Conservation (phyloP, 2,888 invertebrate species). For the Leucophenga maculata region DNA sequence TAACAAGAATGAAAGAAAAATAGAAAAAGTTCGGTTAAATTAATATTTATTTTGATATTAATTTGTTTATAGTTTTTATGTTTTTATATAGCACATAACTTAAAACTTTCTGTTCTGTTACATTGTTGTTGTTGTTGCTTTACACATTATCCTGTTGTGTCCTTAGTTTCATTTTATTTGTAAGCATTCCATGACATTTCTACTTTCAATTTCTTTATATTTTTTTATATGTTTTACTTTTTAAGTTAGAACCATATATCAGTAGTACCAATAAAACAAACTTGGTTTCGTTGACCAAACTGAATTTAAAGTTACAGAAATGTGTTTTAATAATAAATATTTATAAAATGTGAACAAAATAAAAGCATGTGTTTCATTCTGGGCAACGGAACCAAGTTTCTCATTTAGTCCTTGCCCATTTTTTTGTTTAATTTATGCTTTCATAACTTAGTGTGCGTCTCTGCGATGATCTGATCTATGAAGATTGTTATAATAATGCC, state of each 20-base stretch:
- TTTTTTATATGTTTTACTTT: neutral
- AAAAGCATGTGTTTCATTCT: conserved; percentile 5
- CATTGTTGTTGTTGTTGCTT: conserved; percentile 15
- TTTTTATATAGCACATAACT: too few relatives aligned
- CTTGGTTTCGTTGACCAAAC: conserved; percentile 45
- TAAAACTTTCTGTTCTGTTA: too few relatives aligned
- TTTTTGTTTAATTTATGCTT: neutral
- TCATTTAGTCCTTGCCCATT: conserved; percentile 5
- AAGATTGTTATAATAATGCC: conserved; percentile 66
- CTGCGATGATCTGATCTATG: conserved; percentile 62
- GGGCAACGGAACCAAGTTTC: conserved; percentile 20
- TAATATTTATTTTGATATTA: too few relatives aligned
- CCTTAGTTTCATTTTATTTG: neutral
- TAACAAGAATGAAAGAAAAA: too few relatives aligned
- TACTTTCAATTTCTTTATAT: neutral
- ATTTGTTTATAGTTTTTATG: too few relatives aligned
- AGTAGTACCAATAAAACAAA: conserved; percentile 22
- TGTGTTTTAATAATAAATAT: conserved; percentile 19
- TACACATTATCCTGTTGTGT: neutral
- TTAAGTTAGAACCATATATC: conserved; percentile 31
- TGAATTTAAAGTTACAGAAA: conserved; percentile 16
- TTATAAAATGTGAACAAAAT: conserved; percentile 2
- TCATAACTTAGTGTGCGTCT: conserved; percentile 60
- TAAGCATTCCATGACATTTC: conserved; percentile 19
- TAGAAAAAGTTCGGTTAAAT: too few relatives aligned